A percentile compares a stretch with the other conserved stretches of the same genome.
These are phyloP conservation scores for Lasioglossum figueresi DNA, from an alignment of 2,888 invertebrate species.

Conservation along the genomic window DNA sequence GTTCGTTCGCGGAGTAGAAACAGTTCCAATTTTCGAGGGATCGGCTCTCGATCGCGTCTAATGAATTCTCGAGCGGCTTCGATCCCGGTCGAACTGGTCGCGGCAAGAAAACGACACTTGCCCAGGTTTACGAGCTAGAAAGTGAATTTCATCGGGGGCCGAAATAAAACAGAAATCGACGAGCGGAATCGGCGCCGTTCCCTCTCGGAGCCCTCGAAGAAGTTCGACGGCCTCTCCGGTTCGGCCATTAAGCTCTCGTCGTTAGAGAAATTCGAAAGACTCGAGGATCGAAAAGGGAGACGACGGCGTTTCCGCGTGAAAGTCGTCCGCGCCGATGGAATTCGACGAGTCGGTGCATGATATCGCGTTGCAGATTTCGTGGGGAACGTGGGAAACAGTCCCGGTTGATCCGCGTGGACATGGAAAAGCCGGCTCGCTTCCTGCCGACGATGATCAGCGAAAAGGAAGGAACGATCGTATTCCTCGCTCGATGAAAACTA, in stretches of 20 bases:
- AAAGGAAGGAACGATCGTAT: conserved; percentile 35
- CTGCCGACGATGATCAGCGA: conserved; percentile 63
- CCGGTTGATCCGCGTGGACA: conserved; percentile 20
- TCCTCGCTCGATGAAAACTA: conserved; percentile 54
- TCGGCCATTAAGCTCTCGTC: conserved; percentile 46
- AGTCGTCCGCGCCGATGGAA: conserved; percentile 7
- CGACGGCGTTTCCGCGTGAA: conserved; percentile 25
- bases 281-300: not conserved
- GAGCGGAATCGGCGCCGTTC: conserved; percentile 39
- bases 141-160: conserved; percentile 75
- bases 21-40: not conserved
- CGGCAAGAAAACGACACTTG: conserved; percentile 62
- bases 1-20: conserved; percentile 8
- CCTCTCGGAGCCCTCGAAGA: not conserved
- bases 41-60: not conserved
- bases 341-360: not conserved
- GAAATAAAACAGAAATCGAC: conserved; percentile 65
- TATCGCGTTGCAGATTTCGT: conserved; percentile 14
- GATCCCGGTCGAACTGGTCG: conserved; percentile 68
- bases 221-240: conserved; percentile 13
- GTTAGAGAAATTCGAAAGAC: not conserved
- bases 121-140: conserved; percentile 80
- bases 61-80: not conserved
- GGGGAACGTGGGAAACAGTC: conserved; percentile 29
- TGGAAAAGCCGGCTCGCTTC: conserved; percentile 63